phyloP scores from a whole-genome alignment of 2,888 invertebrate species.

The Melitaea athalia region DNA sequence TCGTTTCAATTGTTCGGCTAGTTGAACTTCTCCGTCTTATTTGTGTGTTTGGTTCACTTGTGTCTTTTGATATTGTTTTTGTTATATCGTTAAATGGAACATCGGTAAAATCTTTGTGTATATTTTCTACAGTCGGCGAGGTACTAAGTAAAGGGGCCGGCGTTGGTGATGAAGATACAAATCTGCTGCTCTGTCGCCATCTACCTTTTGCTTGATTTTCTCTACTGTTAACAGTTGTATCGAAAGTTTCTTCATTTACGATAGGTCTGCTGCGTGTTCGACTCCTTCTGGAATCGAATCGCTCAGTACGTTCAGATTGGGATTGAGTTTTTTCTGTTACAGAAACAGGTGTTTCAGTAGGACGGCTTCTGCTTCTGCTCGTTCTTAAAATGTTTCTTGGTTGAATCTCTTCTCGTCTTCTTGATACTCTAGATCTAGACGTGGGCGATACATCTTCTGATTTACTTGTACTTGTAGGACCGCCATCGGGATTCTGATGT shows the following conservation, averaged over 20 bases:
- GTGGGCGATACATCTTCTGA: constrained; percentile 55
- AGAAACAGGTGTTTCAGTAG: constrained; percentile 43
- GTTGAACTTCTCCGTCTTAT: constrained; percentile 61
- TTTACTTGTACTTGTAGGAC: constrained; percentile 48
- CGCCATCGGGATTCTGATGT: constrained; percentile 54
- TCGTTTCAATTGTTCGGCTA: constrained; percentile 51
- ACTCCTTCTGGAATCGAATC: constrained; percentile 67
- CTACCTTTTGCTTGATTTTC: constrained; percentile 56
- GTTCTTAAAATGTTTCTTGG: constrained; percentile 52
- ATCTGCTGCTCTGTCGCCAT: constrained; percentile 47
- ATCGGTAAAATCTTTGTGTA: constrained; percentile 43
- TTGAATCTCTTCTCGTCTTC: constrained; percentile 59
- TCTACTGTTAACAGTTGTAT: constrained; percentile 51
- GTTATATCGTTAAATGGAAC: constrained; percentile 55
- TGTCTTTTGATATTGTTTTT: constrained; percentile 54
- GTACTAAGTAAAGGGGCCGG: constrained; percentile 23
- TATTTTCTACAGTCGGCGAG: constrained; percentile 19
- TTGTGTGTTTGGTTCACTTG: constrained; percentile 52
- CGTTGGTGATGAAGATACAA: constrained; percentile 35
- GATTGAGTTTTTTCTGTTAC: constrained; percentile 48
- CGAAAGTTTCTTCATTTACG: constrained; percentile 50
- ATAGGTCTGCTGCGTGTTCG: constrained; percentile 62
- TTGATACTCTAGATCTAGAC: constrained; percentile 59
- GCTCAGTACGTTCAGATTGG: constrained; percentile 59
- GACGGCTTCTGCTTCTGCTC: constrained; percentile 57